Percentiles rank a stretch among this genome's conserved stretches.
These are phyloP conservation scores for Octopus bimaculoides DNA, from an alignment of 1,140 invertebrate genomes.

Conservation along the genomic window DNA sequence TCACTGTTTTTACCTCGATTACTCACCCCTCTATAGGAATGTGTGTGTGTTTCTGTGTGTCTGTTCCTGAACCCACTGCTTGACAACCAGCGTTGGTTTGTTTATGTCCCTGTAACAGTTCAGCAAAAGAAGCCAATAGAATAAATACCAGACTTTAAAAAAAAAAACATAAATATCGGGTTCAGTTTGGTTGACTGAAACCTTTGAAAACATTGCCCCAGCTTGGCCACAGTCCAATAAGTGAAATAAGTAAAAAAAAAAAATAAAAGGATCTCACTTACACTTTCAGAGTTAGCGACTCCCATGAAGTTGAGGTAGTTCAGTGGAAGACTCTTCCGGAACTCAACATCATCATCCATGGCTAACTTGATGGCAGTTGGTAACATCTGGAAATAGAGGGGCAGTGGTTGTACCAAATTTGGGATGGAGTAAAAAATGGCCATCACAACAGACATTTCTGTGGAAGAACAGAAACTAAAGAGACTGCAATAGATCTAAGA, in stretches of 20 bases:
- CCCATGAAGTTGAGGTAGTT: slow-evolving; percentile 76
- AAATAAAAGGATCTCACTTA: slow-evolving; percentile 25
- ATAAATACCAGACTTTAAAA: background rate
- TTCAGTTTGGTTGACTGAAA: background rate
- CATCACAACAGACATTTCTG: background rate
- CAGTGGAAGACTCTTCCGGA: slow-evolving; percentile 77
- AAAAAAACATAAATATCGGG: background rate
- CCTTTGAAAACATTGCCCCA: background rate
- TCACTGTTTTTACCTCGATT: too few species aligned
- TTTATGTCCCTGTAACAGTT: background rate
- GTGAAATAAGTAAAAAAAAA: background rate
- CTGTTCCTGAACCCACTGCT: too few species aligned
- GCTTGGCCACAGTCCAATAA: background rate
- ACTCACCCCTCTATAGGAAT: too few species aligned
- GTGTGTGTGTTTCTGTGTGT: too few species aligned
- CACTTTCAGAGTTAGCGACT: slow-evolving; percentile 62
- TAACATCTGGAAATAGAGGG: slow-evolving; percentile 61
- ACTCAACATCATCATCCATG: slow-evolving; percentile 68
- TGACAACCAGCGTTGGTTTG: too few species aligned
- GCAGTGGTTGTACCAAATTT: background rate
- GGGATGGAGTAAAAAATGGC: background rate
- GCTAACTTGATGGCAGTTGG: slow-evolving; percentile 75
- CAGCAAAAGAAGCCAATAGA: background rate
- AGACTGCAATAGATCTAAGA: background rate
- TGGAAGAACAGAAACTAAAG: background rate